A percentile compares a stretch with the other conserved stretches of the same genome.
These are phyloP conservation scores for Leptopilina boulardi DNA, from an alignment of 1,140 invertebrate species.

Conservation along the genomic window DNA sequence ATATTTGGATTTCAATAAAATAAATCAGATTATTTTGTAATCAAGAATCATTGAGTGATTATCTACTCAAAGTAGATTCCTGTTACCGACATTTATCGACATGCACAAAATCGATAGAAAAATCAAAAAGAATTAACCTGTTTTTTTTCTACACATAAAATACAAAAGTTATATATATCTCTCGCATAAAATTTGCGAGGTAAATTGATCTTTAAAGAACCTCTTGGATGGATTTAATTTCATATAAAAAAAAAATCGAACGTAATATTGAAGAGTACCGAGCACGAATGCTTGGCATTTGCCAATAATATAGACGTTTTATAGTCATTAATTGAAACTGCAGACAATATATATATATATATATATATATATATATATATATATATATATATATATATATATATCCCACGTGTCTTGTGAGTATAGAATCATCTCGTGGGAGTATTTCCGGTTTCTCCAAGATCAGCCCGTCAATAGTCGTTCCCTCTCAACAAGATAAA, in stretches of 20 bases:
- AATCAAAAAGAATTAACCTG: too few species aligned
- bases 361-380: background rate
- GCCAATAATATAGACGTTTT: conserved; percentile 10
- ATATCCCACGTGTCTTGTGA: conserved; percentile 16
- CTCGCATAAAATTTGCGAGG: background rate
- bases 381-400: too few species aligned
- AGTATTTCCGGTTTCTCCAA: conserved; percentile 16
- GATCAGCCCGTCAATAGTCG: conserved; percentile 12
- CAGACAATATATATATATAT: background rate
- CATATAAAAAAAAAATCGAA: background rate
- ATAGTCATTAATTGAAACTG: conserved; percentile 26
- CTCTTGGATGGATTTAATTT: background rate
- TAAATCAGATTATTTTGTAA: too few species aligned
- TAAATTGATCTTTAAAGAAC: background rate
- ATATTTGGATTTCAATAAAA: background rate
- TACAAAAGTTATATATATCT: too few species aligned
- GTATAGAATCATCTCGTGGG: conserved; percentile 16
- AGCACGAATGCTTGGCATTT: background rate
- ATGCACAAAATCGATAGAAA: too few species aligned
- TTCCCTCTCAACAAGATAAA: conserved; percentile 11
- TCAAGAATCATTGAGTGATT: too few species aligned
- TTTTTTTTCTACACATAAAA: too few species aligned
- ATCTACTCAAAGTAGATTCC: too few species aligned
- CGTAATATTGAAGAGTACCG: background rate
- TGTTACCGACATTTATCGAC: too few species aligned